Base-by-base conservation (phyloP, 2,797 vertebrate species). In the Eospalax fontanierii region DNA sequence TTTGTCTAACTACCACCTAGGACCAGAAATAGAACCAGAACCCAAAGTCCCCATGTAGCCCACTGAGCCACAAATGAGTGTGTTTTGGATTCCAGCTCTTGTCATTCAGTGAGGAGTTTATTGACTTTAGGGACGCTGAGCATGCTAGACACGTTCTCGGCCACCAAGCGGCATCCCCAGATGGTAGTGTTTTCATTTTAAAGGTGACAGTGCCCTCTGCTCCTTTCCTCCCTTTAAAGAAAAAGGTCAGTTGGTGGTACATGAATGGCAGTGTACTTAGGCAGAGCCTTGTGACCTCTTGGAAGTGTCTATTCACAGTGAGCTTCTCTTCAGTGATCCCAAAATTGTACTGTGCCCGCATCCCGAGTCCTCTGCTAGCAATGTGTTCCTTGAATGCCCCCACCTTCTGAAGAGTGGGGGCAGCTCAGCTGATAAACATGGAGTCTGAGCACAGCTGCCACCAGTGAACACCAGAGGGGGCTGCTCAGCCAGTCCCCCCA, bases 1-100 rank as follows among this genome's bases (percentile, higher is more conserved):
- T 91, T 66, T 71, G 35, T 73, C 22, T 74, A n/a, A 83, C 40
- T 30, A 22, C 38, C 75, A 28, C 15, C n/a, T 9, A 78, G 43
- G 33, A 71, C 35, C 30, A 70, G 46, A 91, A 76, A 1, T 12
- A 88, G 85, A 82, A 50, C 40, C 50, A 78, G 73, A 81, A 14
- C 33, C 35, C 74, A 50, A 61, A 43, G n/a, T 22, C 50, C 65
- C 21, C 11, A 0, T 1, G 0, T 2, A 0, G 35, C 18, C 59
- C n/a, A 81, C 33, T 33, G 3, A 11, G 0, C 38, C 6, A 59
- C 76, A 68, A 8, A 57, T 6, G 2, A 5, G 35, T 4, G 12
- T 4, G 21, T 35, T 43, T 22, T 59, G 35, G 80, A 74, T 35
- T 78, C 61, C 26, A n/a, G 12, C 35, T 71, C 71, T 74, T 59